Conservation (phyloP, 2,797 vertebrate species). For the Hapalemur alaotrensis region DNA sequence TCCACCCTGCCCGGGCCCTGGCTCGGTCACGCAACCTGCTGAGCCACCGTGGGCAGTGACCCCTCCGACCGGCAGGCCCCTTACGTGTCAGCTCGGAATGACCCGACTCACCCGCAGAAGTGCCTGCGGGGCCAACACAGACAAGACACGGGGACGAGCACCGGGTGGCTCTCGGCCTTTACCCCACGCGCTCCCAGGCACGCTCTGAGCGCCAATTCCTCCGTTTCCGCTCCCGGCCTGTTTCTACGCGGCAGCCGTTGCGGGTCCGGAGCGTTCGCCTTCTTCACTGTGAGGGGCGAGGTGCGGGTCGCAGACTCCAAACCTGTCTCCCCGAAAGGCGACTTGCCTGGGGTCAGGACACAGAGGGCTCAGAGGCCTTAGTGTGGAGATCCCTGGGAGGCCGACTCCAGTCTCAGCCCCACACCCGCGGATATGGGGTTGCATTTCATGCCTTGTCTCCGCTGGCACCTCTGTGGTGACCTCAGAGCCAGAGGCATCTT, state of each 20-base stretch:
- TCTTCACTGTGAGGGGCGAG: neutral
- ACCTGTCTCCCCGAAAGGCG: neutral
- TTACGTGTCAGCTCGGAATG: neutral
- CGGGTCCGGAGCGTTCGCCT: neutral
- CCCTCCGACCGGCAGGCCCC: neutral
- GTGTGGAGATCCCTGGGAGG: neutral
- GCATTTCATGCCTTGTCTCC: neutral
- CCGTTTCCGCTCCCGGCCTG: too few relatives aligned
- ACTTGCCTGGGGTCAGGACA: neutral
- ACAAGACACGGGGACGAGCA: neutral
- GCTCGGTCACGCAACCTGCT: neutral
- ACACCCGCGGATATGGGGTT: neutral
- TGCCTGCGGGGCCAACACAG: neutral
- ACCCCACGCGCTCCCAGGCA: too few relatives aligned
- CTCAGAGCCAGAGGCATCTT: neutral
- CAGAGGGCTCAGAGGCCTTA: neutral
- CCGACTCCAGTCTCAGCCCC: neutral
- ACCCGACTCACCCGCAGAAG: neutral
- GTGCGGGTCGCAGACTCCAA: neutral
- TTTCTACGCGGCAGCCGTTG: neutral
- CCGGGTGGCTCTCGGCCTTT: too few relatives aligned
- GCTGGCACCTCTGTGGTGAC: neutral
- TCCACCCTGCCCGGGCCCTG: neutral
- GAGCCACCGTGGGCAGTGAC: neutral
- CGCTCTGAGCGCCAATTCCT: accelerated